Conservation (phyloP, 2,113 vertebrate species). For the Paradoxurus hermaphroditus region DNA sequence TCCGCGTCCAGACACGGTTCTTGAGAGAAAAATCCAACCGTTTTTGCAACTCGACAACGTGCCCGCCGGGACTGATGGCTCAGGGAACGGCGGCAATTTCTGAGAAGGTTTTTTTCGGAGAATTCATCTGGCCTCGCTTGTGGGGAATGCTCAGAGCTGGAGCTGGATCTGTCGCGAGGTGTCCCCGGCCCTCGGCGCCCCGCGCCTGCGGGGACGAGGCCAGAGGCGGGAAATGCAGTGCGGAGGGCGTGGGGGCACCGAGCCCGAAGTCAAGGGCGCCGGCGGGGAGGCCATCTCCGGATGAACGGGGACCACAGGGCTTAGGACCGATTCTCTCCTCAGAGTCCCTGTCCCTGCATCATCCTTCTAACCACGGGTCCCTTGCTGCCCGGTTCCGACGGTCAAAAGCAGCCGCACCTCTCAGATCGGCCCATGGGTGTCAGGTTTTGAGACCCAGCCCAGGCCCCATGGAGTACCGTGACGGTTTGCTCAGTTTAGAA, state of each 20-base stretch:
- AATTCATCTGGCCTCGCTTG: not conserved
- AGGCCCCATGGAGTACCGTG: not conserved
- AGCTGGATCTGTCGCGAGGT: not conserved
- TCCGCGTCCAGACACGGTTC: slow-evolving; percentile 46
- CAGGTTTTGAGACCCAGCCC: not conserved
- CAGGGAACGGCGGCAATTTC: not conserved
- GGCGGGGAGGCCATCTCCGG: not conserved
- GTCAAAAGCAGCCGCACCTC: not conserved
- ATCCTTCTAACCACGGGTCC: not conserved
- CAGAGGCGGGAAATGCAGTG: not conserved
- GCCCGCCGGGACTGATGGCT: not conserved
- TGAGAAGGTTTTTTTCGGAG: slow-evolving; percentile 38
- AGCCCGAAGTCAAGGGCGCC: not conserved
- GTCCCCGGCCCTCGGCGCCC: not conserved
- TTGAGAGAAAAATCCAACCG: slow-evolving; percentile 49
- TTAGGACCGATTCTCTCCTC: not conserved
- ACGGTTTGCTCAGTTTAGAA: slow-evolving; percentile 16
- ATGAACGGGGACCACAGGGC: not conserved
- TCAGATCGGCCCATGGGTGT: not conserved
- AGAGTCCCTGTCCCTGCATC: not conserved
- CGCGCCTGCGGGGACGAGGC: not conserved
- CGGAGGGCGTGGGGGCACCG: not conserved
- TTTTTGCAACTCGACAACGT: slow-evolving; percentile 47
- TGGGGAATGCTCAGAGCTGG: not conserved
- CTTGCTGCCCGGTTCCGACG: not conserved